Percentiles rank a stretch among this genome's conserved stretches.
phyloP scores from a whole-genome alignment of 2,888 invertebrate genomes.

The Drosophila anomalata region DNA sequence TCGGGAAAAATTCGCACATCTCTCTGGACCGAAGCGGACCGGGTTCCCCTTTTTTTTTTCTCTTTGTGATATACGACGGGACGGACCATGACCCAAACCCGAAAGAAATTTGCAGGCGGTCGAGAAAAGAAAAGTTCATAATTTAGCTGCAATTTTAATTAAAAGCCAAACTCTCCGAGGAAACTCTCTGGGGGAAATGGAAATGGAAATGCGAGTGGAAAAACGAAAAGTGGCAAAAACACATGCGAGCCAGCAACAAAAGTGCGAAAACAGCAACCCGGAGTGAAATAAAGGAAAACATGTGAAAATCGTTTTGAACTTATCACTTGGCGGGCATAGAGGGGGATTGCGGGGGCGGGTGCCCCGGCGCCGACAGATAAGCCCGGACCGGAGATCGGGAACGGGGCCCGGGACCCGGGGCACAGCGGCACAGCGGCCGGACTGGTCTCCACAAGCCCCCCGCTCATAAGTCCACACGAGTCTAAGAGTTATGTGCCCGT shows the following conservation, averaged over 20 bases:
- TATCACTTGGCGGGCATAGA: constrained; percentile 16
- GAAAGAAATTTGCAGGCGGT: constrained; percentile 63
- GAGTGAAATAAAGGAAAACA: constrained; percentile 54
- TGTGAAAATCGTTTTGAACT: constrained; percentile 76
- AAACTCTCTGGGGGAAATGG: constrained; percentile 17
- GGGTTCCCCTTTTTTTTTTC: not conserved
- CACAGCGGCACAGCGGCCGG: constrained; percentile 8
- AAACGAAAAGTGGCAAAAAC: constrained; percentile 42
- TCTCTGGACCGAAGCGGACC: not conserved
- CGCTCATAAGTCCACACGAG: constrained; percentile 26
- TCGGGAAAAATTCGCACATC: constrained; percentile 37
- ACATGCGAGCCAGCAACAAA: constrained; percentile 49
- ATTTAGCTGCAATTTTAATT: constrained; percentile 72
- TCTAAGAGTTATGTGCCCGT: constrained; percentile 70
- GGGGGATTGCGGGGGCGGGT: constrained; percentile 21
- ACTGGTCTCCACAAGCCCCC: constrained; percentile 19
- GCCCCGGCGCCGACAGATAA: constrained; percentile 61
- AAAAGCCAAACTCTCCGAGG: constrained; percentile 53
- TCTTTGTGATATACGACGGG: constrained; percentile 28
- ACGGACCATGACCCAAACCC: constrained; percentile 69
- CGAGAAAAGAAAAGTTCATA: constrained; percentile 77
- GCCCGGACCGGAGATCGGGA: constrained; percentile 39
- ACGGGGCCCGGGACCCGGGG: not conserved
- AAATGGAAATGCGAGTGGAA: constrained; percentile 3
- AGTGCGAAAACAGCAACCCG: constrained; percentile 60